A percentile compares a stretch with the other conserved stretches of the same genome.
These are phyloP conservation scores for Scaptomyza hsui DNA, from an alignment of 1,140 invertebrate genomes.

Conservation along the genomic window DNA sequence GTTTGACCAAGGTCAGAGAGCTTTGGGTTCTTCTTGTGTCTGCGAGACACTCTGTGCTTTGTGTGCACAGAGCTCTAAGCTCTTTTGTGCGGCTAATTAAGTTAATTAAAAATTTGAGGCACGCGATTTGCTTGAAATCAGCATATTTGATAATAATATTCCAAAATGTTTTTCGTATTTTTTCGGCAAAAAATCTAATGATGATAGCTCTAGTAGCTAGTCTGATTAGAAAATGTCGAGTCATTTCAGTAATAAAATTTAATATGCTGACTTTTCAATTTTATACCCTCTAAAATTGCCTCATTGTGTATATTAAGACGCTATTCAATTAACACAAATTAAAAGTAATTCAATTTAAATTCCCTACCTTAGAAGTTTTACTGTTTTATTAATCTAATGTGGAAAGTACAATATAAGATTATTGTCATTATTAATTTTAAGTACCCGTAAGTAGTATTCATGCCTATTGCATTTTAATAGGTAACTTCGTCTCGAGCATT, in stretches of 20 bases:
- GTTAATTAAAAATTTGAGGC: slow-evolving; percentile 72
- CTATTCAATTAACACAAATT: too few relatives aligned
- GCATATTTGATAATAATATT: slow-evolving; percentile 74
- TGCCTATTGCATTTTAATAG: too few relatives aligned
- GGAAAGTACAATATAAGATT: too few relatives aligned
- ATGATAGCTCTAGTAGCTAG: slow-evolving; percentile 41
- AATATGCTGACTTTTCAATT: slow-evolving; percentile 64
- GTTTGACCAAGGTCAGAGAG: slow-evolving; percentile 41
- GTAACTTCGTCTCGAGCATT: neutral
- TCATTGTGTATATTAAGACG: neutral
- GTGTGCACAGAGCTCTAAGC: slow-evolving; percentile 14
- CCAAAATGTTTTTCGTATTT: slow-evolving; percentile 36
- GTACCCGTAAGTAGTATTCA: too few relatives aligned
- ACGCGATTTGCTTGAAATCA: slow-evolving; percentile 67
- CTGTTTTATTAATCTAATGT: too few relatives aligned
- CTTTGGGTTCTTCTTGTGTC: slow-evolving; percentile 24
- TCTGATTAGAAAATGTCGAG: slow-evolving; percentile 70
- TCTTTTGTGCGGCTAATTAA: slow-evolving; percentile 69
- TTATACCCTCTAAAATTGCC: slow-evolving; percentile 36
- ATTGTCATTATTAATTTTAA: too few relatives aligned
- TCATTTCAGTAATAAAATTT: slow-evolving; percentile 64
- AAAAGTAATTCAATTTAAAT: too few relatives aligned
- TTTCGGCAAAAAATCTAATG: slow-evolving; percentile 48
- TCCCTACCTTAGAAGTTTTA: too few relatives aligned
- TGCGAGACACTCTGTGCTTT: slow-evolving; percentile 1